Conservation (phyloP, 2,888 invertebrate species). For the Chorisops tibialis region DNA sequence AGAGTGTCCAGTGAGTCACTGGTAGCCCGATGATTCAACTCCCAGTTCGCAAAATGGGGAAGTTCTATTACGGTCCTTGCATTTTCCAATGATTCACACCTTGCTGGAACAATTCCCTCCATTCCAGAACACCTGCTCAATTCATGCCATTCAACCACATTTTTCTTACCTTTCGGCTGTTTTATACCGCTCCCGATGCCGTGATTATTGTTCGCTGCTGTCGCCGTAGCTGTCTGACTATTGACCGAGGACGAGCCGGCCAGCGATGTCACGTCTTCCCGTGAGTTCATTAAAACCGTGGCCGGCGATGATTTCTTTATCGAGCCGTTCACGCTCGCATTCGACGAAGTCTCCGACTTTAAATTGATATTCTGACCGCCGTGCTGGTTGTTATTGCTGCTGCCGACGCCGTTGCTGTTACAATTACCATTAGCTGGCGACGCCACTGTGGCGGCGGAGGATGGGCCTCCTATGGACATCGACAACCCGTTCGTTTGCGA, state of each 20-base stretch:
- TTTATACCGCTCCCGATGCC: constrained; percentile 30
- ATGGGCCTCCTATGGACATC: not conserved
- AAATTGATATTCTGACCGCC: constrained; percentile 7
- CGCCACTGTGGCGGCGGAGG: not conserved
- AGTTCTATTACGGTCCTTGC: too few species aligned
- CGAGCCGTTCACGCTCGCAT: constrained; percentile 37
- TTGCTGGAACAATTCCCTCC: too few species aligned
- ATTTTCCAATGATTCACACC: too few species aligned
- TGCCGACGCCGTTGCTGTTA: too few species aligned
- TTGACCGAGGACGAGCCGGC: constrained; percentile 46
- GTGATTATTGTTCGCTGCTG: constrained; percentile 24
- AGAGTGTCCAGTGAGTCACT: too few species aligned
- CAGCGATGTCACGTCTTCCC: constrained; percentile 46
- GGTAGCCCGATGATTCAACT: too few species aligned
- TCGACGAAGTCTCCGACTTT: constrained; percentile 37
- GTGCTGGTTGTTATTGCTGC: not conserved
- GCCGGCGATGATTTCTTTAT: constrained; percentile 35
- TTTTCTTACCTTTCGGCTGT: constrained; percentile 35
- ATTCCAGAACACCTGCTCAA: too few species aligned
- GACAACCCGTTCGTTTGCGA: constrained; percentile 6
- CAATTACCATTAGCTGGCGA: not conserved
- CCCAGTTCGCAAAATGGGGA: too few species aligned
- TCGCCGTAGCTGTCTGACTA: constrained; percentile 40
- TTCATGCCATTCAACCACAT: too few species aligned
- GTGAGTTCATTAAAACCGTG: constrained; percentile 40